phyloP scores from a whole-genome alignment of 2,113 vertebrate species.

The Rhizomys pruinosus region DNA sequence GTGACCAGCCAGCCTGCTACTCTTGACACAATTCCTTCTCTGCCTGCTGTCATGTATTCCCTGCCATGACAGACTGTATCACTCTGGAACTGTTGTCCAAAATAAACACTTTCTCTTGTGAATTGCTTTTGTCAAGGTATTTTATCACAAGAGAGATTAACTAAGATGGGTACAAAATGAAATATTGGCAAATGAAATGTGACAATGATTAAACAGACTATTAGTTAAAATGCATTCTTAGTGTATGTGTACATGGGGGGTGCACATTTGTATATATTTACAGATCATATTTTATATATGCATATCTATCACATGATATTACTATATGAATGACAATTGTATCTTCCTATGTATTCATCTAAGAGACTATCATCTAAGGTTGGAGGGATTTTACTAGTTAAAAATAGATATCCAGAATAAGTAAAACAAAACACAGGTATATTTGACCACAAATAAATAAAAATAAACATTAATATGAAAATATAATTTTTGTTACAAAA shows the following conservation, averaged over 20 bases:
- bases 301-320: background rate
- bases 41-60: background rate
- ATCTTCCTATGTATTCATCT: background rate
- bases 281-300: background rate
- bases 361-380: background rate
- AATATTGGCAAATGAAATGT: conserved; percentile 31
- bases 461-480: conserved; percentile 21
- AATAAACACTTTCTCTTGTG: background rate
- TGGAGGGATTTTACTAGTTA: background rate
- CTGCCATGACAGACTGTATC: too few relatives aligned
- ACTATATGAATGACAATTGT: background rate
- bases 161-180: background rate
- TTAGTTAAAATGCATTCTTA: background rate
- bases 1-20: background rate
- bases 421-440: background rate
- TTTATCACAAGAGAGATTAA: background rate
- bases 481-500: background rate
- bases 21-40: background rate
- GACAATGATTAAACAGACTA: background rate
- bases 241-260: background rate
- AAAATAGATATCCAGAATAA: background rate
- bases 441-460: conserved; percentile 14
- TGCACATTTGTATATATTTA: background rate
- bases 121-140: background rate
- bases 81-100: background rate